A percentile compares a stretch with the other conserved stretches of the same genome.
phyloP scores from a whole-genome alignment of 2,797 vertebrate genomes.

The Xerus rutilus region DNA sequence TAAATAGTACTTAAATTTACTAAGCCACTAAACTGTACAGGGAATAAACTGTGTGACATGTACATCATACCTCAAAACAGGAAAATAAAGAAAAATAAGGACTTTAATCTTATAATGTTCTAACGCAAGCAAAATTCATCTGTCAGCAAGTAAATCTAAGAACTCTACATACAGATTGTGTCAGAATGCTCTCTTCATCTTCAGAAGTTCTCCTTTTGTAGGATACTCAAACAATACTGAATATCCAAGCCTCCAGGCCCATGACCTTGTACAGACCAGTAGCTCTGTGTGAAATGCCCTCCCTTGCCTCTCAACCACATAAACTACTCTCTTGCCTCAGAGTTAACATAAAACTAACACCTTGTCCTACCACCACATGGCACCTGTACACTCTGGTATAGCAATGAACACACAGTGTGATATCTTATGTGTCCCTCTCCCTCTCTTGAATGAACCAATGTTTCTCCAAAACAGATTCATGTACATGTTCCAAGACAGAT shows the following conservation, averaged over 20 bases:
- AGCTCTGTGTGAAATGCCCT: not conserved
- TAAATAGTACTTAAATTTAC: not conserved
- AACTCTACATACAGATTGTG: not conserved
- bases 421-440: not conserved
- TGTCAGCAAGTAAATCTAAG: not conserved
- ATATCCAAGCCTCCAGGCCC: not conserved
- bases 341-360: not conserved
- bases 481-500: not conserved
- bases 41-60: not conserved
- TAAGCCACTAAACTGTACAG: not conserved
- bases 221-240: not conserved
- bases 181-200: not conserved
- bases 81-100: not conserved
- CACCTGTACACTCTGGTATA: not conserved
- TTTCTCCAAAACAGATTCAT: not conserved
- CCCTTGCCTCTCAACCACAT: not conserved
- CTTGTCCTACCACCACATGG: not conserved
- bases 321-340: not conserved
- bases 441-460: not conserved
- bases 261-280: rapidly evolving
- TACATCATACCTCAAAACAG: not conserved
- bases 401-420: not conserved
- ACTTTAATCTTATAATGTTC: not conserved
- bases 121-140: not conserved
- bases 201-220: not conserved